Evolutionary conservation across 2,888 invertebrate species (phyloP).

Genomic region (Microdon myrmicae): DNA sequence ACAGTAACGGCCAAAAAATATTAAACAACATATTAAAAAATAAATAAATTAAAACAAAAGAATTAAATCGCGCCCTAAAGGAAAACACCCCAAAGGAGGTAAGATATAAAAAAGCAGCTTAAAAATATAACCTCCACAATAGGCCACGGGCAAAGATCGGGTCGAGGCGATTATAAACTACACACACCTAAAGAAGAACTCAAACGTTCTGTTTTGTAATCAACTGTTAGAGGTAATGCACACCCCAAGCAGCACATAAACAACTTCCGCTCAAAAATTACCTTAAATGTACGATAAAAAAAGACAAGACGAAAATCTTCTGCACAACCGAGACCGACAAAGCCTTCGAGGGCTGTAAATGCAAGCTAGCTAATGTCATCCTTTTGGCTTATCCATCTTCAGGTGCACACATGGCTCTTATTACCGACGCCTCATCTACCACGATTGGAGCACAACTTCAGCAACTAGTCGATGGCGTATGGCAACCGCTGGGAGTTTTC

Average conservation of each 20-base stretch:
- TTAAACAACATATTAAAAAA: no score
- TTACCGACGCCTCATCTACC: constrained; percentile 17
- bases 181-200: constrained; percentile 10
- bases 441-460: constrained; percentile 17
- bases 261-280: constrained; percentile 7
- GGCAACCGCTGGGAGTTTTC: constrained; percentile 63
- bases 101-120: no score
- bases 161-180: constrained; percentile 6
- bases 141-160: no score
- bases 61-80: no score
- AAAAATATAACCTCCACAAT: no score
- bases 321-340: constrained; percentile 4
- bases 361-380: constrained; percentile 5
- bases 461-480: constrained; percentile 53
- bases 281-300: constrained; percentile 10
- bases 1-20: no score
- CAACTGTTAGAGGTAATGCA: constrained; percentile 15
- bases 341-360: constrained; percentile 17
- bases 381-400: constrained; percentile 21
- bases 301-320: constrained; percentile 1
- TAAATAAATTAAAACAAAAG: no score
- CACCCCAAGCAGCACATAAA: constrained; percentile 9
- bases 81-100: no score
- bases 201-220: constrained; percentile 4
- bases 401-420: constrained; percentile 9